phyloP scores from a whole-genome alignment of 2,797 vertebrate species.

The Artibeus lituratus region DNA sequence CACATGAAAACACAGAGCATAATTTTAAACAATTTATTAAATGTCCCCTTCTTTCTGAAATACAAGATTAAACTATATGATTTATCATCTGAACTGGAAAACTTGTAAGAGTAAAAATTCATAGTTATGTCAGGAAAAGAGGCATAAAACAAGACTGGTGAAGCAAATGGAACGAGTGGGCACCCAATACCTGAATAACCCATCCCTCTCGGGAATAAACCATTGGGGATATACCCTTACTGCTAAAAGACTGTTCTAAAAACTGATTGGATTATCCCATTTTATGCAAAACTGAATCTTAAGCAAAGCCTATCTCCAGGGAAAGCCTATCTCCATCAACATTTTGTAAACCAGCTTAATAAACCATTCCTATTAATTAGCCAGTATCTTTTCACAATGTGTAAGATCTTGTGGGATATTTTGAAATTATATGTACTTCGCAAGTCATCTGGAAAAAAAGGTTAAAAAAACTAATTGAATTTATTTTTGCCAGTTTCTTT shows the following conservation, averaged over 20 bases:
- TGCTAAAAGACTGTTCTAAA: background rate
- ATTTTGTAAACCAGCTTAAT: conserved; percentile 23
- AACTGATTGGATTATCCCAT: background rate
- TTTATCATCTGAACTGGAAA: background rate
- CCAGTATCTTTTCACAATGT: background rate
- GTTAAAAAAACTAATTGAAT: background rate
- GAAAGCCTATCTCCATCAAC: background rate
- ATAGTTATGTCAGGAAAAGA: background rate
- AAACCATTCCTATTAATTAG: conserved; percentile 36
- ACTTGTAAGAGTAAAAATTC: background rate
- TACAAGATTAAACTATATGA: background rate
- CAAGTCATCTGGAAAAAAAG: background rate
- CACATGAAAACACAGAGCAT: background rate
- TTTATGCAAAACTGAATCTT: conserved; percentile 24
- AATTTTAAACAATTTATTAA: conserved; percentile 28
- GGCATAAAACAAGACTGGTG: background rate
- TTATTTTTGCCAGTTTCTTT: conserved; percentile 17
- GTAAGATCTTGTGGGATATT: background rate
- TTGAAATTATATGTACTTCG: background rate
- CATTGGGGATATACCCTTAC: background rate
- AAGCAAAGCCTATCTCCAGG: background rate
- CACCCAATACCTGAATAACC: background rate
- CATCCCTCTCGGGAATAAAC: background rate
- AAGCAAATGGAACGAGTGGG: background rate
- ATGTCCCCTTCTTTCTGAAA: background rate